Conservation (phyloP, 2,888 invertebrate species). For the Apamea epomidion region DNA sequence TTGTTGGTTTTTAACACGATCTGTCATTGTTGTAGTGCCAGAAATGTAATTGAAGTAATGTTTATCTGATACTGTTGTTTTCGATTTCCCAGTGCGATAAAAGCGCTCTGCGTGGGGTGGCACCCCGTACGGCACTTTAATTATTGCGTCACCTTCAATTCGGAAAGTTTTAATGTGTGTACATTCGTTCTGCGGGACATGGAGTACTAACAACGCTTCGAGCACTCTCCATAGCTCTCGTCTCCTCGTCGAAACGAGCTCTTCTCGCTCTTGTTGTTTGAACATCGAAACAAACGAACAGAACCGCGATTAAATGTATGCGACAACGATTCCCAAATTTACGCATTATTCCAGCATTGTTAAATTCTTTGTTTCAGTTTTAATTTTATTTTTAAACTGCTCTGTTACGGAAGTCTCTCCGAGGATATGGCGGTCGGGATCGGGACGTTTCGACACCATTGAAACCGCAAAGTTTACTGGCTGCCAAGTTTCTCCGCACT, state of each 20-base stretch:
- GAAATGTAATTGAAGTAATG: conserved; percentile 49
- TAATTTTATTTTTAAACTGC: conserved; percentile 65
- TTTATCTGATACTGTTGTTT: conserved; percentile 64
- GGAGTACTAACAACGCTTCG: conserved; percentile 82
- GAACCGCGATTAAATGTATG: conserved; percentile 80
- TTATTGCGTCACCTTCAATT: conserved; percentile 85
- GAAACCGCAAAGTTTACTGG: conserved; percentile 76
- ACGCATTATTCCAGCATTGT: conserved; percentile 60
- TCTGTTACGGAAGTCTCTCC: conserved; percentile 60
- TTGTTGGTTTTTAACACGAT: conserved; percentile 28
- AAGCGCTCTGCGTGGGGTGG: conserved; percentile 71
- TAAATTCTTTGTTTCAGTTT: conserved; percentile 60
- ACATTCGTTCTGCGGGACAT: conserved; percentile 81
- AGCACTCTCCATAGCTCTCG: conserved; percentile 83
- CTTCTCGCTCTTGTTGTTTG: conserved; percentile 84
- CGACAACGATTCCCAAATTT: conserved; percentile 70
- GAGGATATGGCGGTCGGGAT: conserved; percentile 67
- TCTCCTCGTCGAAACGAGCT: conserved; percentile 79
- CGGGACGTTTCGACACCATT: conserved; percentile 74
- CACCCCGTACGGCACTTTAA: conserved; percentile 78
- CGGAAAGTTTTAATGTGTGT: conserved; percentile 88
- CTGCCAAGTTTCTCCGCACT: conserved; percentile 82
- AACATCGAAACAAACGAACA: conserved; percentile 84
- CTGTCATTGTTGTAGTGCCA: conserved; percentile 13
- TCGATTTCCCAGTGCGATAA: conserved; percentile 69